Base-by-base conservation (phyloP, 2,888 invertebrate species). In the Choreutis nemorana region DNA sequence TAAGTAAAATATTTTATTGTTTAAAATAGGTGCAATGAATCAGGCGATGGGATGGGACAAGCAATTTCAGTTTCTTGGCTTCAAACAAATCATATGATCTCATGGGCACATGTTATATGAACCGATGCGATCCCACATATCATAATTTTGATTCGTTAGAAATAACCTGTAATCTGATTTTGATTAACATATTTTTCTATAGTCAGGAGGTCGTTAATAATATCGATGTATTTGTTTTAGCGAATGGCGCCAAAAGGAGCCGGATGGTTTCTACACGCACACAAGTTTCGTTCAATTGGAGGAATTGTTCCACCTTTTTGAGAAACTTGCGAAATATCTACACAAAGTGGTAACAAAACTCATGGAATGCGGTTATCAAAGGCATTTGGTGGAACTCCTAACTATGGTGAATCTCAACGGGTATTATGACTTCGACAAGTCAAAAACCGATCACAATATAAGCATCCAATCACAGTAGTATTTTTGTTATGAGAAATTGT, bases 371-470 rank as follows among this genome's bases (percentile, higher is more conserved):
- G 87, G 87, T 0, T 87, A 87, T 48, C 87, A 87, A 44, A 81
- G 86, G 1, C 85, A 87, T 54, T 54, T 87, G 20, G 77, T 81
- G 14, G 87, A 87, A 39, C 65, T 88, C 26, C 56, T 87, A 2
- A 83, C 86, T 33, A 83, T 86, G 66, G 72, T 87, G 29, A 86
- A 87, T 45, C 68, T 87, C 32, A 88, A 87, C 49, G 75, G 80
- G 22, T 84, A 81, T 49, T 85, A 83, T 34, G 62, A 73, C 14
- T 54, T 58, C 0, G 62, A 70, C 1, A 61, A 44, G n/a, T 45
- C 59, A 1, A 67, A 57, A 35, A 62, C 63, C 2, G 64, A 62
- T 1, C 39, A 39, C 7, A 66, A 58, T 35, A 39, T 37, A 2
- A 64, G 54, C 35, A 35, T 44, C 2, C 48, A 55, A 22, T 55